Conservation (phyloP, 2,888 invertebrate genomes). For the Axea sp. region DNA sequence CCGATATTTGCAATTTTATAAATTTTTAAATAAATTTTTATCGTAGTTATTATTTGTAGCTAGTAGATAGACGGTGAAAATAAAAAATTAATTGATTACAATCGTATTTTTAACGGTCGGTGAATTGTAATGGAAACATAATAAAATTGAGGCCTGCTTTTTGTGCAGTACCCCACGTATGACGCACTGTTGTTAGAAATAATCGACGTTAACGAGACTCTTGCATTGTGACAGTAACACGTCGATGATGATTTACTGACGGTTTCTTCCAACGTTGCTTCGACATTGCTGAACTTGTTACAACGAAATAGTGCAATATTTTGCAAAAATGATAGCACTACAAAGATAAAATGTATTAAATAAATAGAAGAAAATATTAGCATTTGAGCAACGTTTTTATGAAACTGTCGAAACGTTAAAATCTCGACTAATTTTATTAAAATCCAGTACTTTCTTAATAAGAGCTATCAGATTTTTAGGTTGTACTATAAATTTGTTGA, state of each 20-base stretch:
- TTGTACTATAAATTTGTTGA: constrained; percentile 44
- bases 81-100: constrained; percentile 13
- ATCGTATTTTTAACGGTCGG: constrained; percentile 31
- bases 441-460: constrained; percentile 31
- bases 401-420: constrained; percentile 10
- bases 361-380: neutral
- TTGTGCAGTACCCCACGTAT: constrained; percentile 40
- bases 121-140: constrained; percentile 18
- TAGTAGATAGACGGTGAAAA: constrained; percentile 23
- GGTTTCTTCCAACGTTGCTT: neutral
- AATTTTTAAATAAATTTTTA: constrained; percentile 43
- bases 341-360: neutral
- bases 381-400: neutral
- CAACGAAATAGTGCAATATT: constrained; percentile 34
- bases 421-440: constrained; percentile 16
- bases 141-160: constrained; percentile 39
- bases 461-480: constrained; percentile 35
- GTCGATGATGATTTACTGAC: neutral
- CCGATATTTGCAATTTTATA: constrained; percentile 54
- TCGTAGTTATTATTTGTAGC: constrained; percentile 36
- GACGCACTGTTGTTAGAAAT: constrained; percentile 34
- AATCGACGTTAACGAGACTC: constrained; percentile 40
- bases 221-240: constrained; percentile 16
- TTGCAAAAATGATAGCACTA: neutral
- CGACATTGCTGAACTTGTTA: neutral